Base-by-base conservation (phyloP, 2,113 vertebrate genomes). In the Etheostoma cragini region DNA sequence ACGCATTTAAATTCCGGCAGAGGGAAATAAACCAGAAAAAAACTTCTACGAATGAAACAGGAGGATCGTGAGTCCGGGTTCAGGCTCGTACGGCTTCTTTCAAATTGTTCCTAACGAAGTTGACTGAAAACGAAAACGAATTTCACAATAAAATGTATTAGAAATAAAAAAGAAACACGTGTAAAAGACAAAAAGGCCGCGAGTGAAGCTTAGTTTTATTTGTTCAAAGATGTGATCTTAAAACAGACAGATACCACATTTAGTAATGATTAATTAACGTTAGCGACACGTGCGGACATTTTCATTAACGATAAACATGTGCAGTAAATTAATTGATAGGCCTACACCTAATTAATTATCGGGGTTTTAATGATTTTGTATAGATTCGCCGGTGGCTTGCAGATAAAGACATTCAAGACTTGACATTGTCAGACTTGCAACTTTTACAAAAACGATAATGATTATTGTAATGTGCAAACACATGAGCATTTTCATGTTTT, bases 101-200 rank as follows among this genome's bases (percentile, higher is more conserved):
- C 0, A 53, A 89, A 89, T 62, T 84, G 58, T 89, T 4, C 26
- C 42, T 0, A 91, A 90, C 81, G 81, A 91, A 89, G 49, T 87
- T 61, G 0, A 67, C 0, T 19, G 0, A n/a, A 76, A 84, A 16
- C 58, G 0, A 8, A 75, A 91, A 90, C 76, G 82, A 84, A 89
- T 77, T 66, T 13, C 0, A 12, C 17, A 13, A 46, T 1, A 22
- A 66, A 73, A 62, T 12, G 0, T 0, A 16, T 26, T 35, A 17
- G n/a, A 47, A 21, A 53, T 22, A 0, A 26, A 50, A 45, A 3
- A 6, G 11, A 73, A 11, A 24, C n/a, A 14, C 4, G 4, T 24
- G 15, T 57, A 10, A 21, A 35, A 5, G 3, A 30, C 8, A 19
- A 22, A 24, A 57, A 76, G 52, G 72, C 66, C 72, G 50, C 30